Percentiles rank a stretch among this genome's conserved stretches.
Conservation (phyloP, 92 coral and sea anemone genomes). For the Heliopora coerulea region DNA sequence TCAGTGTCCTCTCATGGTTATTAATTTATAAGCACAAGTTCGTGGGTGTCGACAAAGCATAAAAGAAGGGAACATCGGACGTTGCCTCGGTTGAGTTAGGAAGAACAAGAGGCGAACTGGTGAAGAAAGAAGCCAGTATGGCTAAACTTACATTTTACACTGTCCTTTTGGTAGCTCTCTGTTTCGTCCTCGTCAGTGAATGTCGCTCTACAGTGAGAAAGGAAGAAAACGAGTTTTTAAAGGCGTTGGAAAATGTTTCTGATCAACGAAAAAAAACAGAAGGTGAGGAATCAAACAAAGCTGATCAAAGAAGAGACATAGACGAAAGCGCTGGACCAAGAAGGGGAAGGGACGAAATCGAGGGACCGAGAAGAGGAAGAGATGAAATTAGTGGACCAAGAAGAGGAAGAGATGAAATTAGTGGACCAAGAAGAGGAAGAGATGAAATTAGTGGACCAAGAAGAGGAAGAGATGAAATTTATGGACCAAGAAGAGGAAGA, state of each 20-base stretch:
- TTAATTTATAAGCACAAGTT: background rate
- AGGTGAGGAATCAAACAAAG: slow-evolving; percentile 48
- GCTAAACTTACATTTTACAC: background rate
- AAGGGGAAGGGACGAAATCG: slow-evolving; percentile 24
- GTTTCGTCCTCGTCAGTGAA: slow-evolving; percentile 32
- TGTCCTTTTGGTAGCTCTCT: slow-evolving; percentile 12
- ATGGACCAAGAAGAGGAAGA: slow-evolving; percentile 76
- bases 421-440: slow-evolving; percentile 72
- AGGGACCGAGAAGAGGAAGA: slow-evolving; percentile 62
- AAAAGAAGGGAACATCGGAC: background rate
- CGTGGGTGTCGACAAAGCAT: background rate
- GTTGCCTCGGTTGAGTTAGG: background rate
- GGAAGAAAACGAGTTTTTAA: background rate
- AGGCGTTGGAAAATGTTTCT: slow-evolving; percentile 43
- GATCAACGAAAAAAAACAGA: slow-evolving; percentile 52
- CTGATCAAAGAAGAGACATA: slow-evolving; percentile 52
- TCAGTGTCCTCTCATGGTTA: background rate
- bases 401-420: slow-evolving; percentile 39
- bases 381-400: slow-evolving; percentile 35
- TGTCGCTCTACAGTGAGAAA: background rate
- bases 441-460: slow-evolving; percentile 60
- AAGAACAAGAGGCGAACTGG: background rate
- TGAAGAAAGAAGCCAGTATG: background rate
- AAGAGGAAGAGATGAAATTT: slow-evolving; percentile 60
- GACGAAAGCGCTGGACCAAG: slow-evolving; percentile 33